phyloP scores from a whole-genome alignment of 2,888 invertebrate genomes.

The Thymelicus lineola region DNA sequence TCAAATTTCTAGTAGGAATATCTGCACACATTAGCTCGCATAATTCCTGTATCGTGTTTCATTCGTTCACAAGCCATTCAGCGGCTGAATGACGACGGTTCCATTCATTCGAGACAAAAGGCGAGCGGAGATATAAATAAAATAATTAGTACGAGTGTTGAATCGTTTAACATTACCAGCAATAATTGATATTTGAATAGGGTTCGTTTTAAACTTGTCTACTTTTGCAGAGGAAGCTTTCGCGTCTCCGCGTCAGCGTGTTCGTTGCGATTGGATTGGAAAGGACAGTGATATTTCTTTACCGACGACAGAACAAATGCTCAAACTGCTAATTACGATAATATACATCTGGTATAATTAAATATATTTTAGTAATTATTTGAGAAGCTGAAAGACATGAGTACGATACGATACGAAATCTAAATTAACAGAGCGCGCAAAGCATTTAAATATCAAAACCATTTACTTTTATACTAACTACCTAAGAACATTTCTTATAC shows the following conservation, averaged over 20 bases:
- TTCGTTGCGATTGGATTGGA: constrained; percentile 18
- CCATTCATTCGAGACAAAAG: constrained; percentile 30
- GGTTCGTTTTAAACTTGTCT: constrained; percentile 38
- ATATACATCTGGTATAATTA: constrained; percentile 4
- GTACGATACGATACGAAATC: no score
- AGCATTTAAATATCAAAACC: no score
- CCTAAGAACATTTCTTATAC: no score
- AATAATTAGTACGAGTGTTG: constrained; percentile 81
- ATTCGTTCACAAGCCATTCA: constrained; percentile 51
- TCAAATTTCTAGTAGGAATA: constrained; percentile 55
- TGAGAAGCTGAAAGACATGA: background rate
- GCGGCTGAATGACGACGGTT: constrained; percentile 46
- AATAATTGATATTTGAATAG: constrained; percentile 64
- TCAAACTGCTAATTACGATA: constrained; percentile 13
- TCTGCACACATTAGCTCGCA: constrained; percentile 68
- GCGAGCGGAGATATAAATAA: constrained; percentile 43
- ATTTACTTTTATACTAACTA: no score
- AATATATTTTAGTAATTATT: background rate
- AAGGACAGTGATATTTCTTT: constrained; percentile 18
- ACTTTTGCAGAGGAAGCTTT: constrained; percentile 21
- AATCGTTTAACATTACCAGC: constrained; percentile 65
- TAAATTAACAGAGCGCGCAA: no score
- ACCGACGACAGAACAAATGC: background rate
- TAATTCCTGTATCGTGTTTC: constrained; percentile 57
- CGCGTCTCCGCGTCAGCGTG: background rate